Percentiles rank a stretch among this genome's conserved stretches.
phyloP scores from a whole-genome alignment of 2,888 invertebrate genomes.

The Atethmia centrago region DNA sequence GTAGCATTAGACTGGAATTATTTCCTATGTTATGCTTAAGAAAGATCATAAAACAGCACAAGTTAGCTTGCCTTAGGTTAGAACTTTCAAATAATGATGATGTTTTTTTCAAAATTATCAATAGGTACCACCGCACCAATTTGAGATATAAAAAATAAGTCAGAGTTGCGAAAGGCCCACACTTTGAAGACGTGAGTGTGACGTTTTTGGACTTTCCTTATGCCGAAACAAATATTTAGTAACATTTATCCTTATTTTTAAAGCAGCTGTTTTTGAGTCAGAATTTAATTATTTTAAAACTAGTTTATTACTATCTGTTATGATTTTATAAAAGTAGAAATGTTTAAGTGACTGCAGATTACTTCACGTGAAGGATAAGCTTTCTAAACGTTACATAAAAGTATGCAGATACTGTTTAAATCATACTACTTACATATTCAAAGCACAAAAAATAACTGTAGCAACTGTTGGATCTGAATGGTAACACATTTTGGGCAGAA shows the following conservation, averaged over 20 bases:
- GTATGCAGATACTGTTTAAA: background rate
- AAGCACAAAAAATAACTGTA: background rate
- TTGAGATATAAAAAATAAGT: background rate
- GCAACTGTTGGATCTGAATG: background rate
- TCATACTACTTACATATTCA: background rate
- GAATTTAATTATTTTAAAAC: background rate
- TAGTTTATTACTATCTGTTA: background rate
- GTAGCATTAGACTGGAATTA: background rate
- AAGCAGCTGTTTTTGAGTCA: background rate
- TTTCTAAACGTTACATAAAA: background rate
- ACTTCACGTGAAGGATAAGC: no score
- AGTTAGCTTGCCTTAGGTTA: background rate
- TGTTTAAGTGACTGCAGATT: background rate
- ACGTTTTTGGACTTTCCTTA: conserved; percentile 12
- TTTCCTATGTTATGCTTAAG: no score
- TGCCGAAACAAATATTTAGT: background rate
- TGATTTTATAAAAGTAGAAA: conserved; percentile 2
- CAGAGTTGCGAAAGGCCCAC: background rate
- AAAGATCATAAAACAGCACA: background rate
- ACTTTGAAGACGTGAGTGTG: background rate
- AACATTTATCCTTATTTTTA: conserved; percentile 17
- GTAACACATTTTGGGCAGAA: background rate
- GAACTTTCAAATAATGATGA: background rate
- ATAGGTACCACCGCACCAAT: background rate
- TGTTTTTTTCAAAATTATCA: background rate